Conservation (phyloP, 2,797 vertebrate species). For the Toxotes lorentzi region DNA sequence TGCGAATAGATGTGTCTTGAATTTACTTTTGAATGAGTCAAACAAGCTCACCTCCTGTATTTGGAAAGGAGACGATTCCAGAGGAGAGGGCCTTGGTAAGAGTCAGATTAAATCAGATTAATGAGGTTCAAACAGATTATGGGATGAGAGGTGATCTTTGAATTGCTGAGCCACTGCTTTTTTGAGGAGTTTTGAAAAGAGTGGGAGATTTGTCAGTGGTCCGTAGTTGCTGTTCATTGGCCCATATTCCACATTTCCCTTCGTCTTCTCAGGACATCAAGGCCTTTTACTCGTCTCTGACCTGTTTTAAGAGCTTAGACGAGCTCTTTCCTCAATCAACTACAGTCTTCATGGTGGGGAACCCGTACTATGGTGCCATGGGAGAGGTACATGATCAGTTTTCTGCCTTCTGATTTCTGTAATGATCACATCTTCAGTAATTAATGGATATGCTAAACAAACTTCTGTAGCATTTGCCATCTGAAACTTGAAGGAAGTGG, state of each 20-base stretch:
- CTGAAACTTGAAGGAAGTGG: not conserved
- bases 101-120: not conserved
- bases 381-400: slow-evolving; percentile 88
- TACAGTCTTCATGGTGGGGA: slow-evolving; percentile 95
- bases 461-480: not conserved
- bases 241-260: not conserved
- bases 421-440: not conserved
- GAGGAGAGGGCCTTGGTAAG: no score
- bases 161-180: not conserved
- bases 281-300: slow-evolving; percentile 90
- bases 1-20: no score
- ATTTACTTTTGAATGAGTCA: no score
- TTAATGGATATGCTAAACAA: no score
- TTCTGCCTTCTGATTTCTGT: not conserved
- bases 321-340: slow-evolving; percentile 92
- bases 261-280: slow-evolving; percentile 86
- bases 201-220: not conserved
- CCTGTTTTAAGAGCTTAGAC: slow-evolving; percentile 90
- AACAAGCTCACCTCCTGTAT: no score
- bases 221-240: not conserved
- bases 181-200: not conserved
- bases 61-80: no score
- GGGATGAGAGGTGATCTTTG: not conserved
- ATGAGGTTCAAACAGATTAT: not conserved
- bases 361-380: slow-evolving; percentile 95